Conservation (phyloP, 1,140 invertebrate genomes). For the Chrysoperla carnea region DNA sequence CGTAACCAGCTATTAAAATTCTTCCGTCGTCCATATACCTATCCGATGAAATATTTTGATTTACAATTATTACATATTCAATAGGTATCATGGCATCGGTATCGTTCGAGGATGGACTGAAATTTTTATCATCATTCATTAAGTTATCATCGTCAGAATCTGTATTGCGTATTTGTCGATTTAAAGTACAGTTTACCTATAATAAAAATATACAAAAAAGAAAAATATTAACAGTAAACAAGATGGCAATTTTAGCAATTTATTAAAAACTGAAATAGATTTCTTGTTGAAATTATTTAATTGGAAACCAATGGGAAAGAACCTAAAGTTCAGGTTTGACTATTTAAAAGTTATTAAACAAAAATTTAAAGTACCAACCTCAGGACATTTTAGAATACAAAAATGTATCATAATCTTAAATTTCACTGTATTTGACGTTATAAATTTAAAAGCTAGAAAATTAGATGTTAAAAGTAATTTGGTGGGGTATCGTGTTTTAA, state of each 20-base stretch:
- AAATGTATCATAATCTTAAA: conserved; percentile 30
- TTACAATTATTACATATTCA: conserved; percentile 26
- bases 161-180: conserved; percentile 7
- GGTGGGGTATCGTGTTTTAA: conserved; percentile 15
- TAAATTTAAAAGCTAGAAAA: conserved; percentile 32
- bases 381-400: conserved; percentile 21
- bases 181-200: background rate
- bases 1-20: conserved; percentile 27
- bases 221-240: too few relatives aligned
- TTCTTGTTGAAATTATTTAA: too few relatives aligned
- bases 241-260: too few relatives aligned
- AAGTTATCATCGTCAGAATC: conserved; percentile 12
- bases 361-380: conserved; percentile 6
- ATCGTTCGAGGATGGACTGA: conserved; percentile 8
- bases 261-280: too few relatives aligned
- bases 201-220: background rate
- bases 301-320: too few relatives aligned
- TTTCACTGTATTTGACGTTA: conserved; percentile 23
- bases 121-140: conserved; percentile 8
- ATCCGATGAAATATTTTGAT: conserved; percentile 20
- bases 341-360: too few relatives aligned
- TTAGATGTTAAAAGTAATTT: conserved; percentile 18
- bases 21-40: conserved; percentile 24
- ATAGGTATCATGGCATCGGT: conserved; percentile 18
- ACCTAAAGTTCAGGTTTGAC: too few relatives aligned